Base-by-base conservation (phyloP, 2,797 vertebrate genomes). In the Stomatorhinus walkeri region DNA sequence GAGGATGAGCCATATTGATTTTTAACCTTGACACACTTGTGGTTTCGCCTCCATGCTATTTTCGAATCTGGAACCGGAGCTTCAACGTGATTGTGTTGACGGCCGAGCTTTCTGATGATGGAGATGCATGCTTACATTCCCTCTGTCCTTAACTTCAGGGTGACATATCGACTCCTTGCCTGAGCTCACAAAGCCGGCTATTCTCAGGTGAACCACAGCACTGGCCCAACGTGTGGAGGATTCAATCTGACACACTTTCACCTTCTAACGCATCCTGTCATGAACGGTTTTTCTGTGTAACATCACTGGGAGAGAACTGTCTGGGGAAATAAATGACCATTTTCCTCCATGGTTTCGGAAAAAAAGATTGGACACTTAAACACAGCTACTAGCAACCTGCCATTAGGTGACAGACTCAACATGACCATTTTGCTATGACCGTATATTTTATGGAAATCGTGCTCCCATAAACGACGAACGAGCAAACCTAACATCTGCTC, bases 21-120 rank as follows among this genome's bases (percentile, higher is more conserved):
- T 89, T 89, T 92, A 92, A 93, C 92, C 92, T 92, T 93, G 91
- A 93, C 92, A 92, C 91, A 92, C 90, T 93, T 92, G 49, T 61
- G 64, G 87, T 90, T 90, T 89, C 88, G 89, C 90, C 89, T 90
- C 89, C 88, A 28, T 36, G 90, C 91, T 92, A 92, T 92, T 93
- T 92, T 92, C 85, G 88, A 90, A 91, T 88, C 76, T 85, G 88
- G 92, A 91, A 91, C 89, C 88, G 84, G 43, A 87, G 88, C 87
- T 90, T 79, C 89, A 87, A 90, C 87, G 85, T 68, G 89, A 88
- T 91, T 88, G 83, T 72, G 40, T 49, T 68, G 79, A 85, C 46
- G 24, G 32, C 32, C 61, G 9, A 86, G 24, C 46, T 48, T 86
- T 88, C n/a, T n/a, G 22, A 87, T 89, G 49, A 88, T 79, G 48